Evolutionary conservation across 2,888 invertebrate species (phyloP).

Genomic region (Allophyes oxyacanthae): DNA sequence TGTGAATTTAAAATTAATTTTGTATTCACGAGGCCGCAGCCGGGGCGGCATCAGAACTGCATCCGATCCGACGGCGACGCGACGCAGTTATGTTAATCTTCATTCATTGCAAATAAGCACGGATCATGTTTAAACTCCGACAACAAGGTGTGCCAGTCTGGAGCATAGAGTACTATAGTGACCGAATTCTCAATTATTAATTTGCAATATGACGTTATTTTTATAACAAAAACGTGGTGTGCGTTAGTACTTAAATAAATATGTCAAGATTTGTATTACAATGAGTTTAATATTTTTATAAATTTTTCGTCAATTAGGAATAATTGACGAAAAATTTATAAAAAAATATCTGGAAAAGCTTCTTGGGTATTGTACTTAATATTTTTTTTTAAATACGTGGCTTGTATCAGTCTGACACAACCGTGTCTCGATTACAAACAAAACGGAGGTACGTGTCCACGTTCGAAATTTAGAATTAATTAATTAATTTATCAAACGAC

Average conservation of each 20-base stretch:
- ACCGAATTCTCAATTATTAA: conserved; percentile 6
- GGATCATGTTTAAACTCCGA: conserved; percentile 66
- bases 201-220: background rate
- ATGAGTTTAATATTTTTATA: too few relatives aligned
- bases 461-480: too few relatives aligned
- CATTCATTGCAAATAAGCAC: conserved; percentile 85
- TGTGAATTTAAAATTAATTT: conserved; percentile 67
- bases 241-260: too few relatives aligned
- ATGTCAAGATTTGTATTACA: too few relatives aligned
- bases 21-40: conserved; percentile 67
- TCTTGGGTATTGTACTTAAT: too few relatives aligned
- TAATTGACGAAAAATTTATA: too few relatives aligned
- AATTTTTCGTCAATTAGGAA: too few relatives aligned
- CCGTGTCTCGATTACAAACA: too few relatives aligned
- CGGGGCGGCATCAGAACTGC: conserved; percentile 58
- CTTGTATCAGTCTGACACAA: too few relatives aligned
- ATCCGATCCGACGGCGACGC: conserved; percentile 69
- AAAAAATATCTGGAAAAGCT: too few relatives aligned
- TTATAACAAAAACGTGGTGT: too few relatives aligned
- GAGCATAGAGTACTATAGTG: conserved; percentile 19
- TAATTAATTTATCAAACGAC: conserved; percentile 36
- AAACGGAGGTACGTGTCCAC: background rate
- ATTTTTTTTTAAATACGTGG: too few relatives aligned
- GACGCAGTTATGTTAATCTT: conserved; percentile 81
- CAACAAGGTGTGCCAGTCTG: conserved; percentile 40